Evolutionary conservation across 1,140 invertebrate species (phyloP).

Genomic region (Thaumatotibia leucotreta): DNA sequence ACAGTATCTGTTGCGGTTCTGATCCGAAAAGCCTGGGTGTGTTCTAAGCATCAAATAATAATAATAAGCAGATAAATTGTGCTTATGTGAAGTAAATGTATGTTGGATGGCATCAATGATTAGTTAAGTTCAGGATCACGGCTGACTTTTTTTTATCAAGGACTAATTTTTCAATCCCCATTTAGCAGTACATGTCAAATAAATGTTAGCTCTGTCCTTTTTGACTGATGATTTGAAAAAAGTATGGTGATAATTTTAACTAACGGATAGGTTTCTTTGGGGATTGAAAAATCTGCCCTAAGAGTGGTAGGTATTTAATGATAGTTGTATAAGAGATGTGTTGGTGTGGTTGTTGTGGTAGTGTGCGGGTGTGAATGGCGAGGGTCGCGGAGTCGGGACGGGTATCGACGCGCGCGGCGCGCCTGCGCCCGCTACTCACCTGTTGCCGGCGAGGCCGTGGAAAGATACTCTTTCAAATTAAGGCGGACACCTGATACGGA

Average conservation of each 20-base stretch:
- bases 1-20: neutral
- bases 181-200: too few species aligned
- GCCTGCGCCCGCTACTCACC: constrained; percentile 58
- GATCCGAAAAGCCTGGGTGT: neutral
- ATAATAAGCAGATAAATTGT: too few species aligned
- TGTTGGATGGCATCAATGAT: too few species aligned
- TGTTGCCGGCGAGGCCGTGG: constrained; percentile 69
- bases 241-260: too few species aligned
- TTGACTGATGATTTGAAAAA: too few species aligned
- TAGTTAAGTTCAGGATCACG: too few species aligned
- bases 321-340: constrained; percentile 30
- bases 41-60: neutral
- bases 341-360: constrained; percentile 42
- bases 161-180: too few species aligned
- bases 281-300: too few species aligned
- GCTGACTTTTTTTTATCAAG: too few species aligned
- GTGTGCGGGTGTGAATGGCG: constrained; percentile 43
- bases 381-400: constrained; percentile 31
- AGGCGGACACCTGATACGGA: constrained; percentile 64
- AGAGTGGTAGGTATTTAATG: constrained; percentile 19
- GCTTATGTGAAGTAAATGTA: too few species aligned
- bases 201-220: too few species aligned
- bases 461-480: constrained; percentile 72
- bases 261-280: too few species aligned
- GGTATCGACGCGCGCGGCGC: constrained; percentile 66